phyloP scores from a whole-genome alignment of 2,888 invertebrate species.

The Megastigmus dorsalis region DNA sequence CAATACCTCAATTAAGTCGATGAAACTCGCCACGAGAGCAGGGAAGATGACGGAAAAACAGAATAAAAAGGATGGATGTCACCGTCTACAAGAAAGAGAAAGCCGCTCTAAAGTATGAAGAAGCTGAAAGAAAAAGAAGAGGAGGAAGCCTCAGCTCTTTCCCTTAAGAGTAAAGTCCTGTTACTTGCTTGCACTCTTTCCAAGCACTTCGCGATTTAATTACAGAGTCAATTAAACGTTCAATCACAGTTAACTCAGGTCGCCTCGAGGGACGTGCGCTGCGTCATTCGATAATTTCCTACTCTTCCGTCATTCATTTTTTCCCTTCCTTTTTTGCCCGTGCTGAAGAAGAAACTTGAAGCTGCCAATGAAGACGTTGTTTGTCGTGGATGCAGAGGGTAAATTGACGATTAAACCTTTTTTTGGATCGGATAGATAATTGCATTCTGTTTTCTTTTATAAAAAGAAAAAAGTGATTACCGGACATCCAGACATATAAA shows the following conservation, averaged over 20 bases:
- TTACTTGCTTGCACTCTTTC: constrained; percentile 46
- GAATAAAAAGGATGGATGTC: not conserved
- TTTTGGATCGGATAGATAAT: no score
- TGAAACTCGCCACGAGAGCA: constrained; percentile 36
- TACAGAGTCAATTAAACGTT: constrained; percentile 69
- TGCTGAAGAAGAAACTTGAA: no score
- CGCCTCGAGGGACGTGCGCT: not conserved
- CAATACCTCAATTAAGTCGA: constrained; percentile 42
- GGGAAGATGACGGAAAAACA: not conserved
- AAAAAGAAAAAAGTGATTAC: no score
- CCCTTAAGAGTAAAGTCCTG: constrained; percentile 61
- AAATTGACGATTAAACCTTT: no score
- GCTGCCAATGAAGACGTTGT: no score
- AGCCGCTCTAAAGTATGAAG: constrained; percentile 11
- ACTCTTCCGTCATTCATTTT: no score
- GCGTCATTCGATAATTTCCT: constrained; percentile 19
- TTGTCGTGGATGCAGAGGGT: no score
- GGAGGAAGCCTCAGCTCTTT: not conserved
- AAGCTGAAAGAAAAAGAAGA: constrained; percentile 30
- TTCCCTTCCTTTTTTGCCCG: no score
- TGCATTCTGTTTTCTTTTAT: no score
- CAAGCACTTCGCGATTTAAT: constrained; percentile 69
- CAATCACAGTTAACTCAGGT: constrained; percentile 61
- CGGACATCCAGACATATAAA: no score
- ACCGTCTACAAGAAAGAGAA: not conserved